These are phyloP conservation scores for Drosophila melanogaster DNA, from an alignment of 1,140 invertebrate genomes.

Conservation along the genomic window DNA sequence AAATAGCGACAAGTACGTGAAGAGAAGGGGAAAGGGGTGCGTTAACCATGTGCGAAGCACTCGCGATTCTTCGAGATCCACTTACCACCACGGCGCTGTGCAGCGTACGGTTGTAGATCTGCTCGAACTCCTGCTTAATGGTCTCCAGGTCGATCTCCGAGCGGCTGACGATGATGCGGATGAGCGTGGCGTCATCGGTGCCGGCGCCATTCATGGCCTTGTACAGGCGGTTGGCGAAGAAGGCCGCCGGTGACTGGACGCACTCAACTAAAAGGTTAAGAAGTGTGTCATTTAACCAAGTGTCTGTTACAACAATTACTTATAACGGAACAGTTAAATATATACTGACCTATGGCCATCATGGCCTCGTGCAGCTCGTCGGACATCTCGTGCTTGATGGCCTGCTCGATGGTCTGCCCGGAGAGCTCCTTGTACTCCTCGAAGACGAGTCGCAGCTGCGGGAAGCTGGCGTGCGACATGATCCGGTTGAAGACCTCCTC, in stretches of 20 bases:
- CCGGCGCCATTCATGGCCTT: constrained; percentile 90
- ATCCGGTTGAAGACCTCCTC: constrained; percentile 90
- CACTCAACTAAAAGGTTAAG: constrained; percentile 87
- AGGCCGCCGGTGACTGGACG: constrained; percentile 88
- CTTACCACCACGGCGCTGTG: constrained; percentile 88
- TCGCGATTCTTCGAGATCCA: constrained; percentile 23
- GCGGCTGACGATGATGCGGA: constrained; percentile 90
- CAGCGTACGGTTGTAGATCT: constrained; percentile 89
- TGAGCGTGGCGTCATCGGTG: constrained; percentile 89
- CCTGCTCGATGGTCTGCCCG: constrained; percentile 89
- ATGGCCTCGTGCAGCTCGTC: constrained; percentile 88
- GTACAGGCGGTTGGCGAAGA: constrained; percentile 90
- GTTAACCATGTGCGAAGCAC: constrained; percentile 21
- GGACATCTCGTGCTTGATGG: constrained; percentile 87
- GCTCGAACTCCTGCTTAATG: constrained; percentile 89
- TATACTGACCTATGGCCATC: constrained; percentile 87
- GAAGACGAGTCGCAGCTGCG: constrained; percentile 88
- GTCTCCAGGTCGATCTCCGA: constrained; percentile 90
- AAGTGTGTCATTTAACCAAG: too few species aligned
- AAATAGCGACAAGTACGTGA: constrained; percentile 19
- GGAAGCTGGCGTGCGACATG: constrained; percentile 88
- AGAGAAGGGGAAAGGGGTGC: constrained; percentile 35
- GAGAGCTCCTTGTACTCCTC: constrained; percentile 89
- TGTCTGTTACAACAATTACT: too few species aligned
- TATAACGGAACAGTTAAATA: too few species aligned